Percentiles rank a stretch among this genome's conserved stretches.
Evolutionary conservation across 2,797 vertebrate genomes (phyloP).

Genomic region (Crax fasciolata): DNA sequence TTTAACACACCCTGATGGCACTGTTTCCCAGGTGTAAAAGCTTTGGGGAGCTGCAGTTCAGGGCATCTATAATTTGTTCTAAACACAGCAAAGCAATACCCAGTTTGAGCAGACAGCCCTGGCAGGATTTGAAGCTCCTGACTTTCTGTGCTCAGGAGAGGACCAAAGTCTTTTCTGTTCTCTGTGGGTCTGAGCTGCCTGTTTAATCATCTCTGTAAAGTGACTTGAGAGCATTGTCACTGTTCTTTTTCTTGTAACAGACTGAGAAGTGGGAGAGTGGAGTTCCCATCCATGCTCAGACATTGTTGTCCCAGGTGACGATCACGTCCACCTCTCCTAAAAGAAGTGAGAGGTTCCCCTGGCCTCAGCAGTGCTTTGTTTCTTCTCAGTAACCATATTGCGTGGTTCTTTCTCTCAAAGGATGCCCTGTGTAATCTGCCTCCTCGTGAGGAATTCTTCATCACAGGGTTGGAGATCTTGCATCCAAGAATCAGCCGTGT

Average conservation of each 20-base stretch:
- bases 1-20: neutral
- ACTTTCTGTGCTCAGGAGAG: neutral
- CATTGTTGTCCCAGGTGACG: neutral
- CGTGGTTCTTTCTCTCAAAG: neutral
- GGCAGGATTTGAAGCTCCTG: neutral
- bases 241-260: neutral
- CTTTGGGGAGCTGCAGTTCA: neutral
- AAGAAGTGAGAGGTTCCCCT: neutral
- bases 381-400: neutral
- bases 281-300: neutral
- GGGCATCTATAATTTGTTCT: too few species aligned
- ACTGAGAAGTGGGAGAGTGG: neutral
- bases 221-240: neutral
- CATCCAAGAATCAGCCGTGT: neutral
- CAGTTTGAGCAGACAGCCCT: neutral
- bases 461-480: accelerated
- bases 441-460: neutral
- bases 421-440: neutral
- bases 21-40: neutral
- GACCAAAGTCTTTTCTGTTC: neutral
- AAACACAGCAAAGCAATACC: neutral
- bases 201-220: neutral
- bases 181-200: neutral
- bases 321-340: neutral
- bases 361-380: neutral